Percentiles rank a stretch among this genome's conserved stretches.
These are phyloP conservation scores for Microplitis manilae DNA, from an alignment of 2,888 invertebrate species.

Conservation along the genomic window DNA sequence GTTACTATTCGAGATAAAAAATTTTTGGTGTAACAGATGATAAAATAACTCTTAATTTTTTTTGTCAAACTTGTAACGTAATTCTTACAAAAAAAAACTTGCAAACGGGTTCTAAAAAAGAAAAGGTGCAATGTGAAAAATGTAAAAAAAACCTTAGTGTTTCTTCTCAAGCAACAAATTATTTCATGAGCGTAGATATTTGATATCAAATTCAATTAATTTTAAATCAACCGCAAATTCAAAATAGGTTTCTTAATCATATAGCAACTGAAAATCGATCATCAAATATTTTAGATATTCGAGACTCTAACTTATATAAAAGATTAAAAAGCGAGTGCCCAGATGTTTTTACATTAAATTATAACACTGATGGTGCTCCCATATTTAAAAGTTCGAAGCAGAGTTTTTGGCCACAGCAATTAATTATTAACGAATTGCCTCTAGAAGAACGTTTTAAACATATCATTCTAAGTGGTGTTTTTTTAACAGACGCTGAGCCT, in stretches of 20 bases:
- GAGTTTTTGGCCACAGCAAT: conserved; percentile 20
- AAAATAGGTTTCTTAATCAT: background rate
- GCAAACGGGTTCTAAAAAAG: background rate
- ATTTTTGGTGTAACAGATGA: conserved; percentile 40
- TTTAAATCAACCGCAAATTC: background rate
- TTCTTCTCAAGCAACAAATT: conserved; percentile 24
- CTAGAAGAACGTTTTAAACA: conserved; percentile 32
- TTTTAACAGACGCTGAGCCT: conserved; percentile 27
- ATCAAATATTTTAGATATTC: background rate
- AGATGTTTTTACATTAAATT: conserved; percentile 10
- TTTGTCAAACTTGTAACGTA: conserved; percentile 42
- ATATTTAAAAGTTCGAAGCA: conserved; percentile 24
- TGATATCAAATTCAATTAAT: conserved; percentile 11
- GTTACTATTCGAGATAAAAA: conserved; percentile 39
- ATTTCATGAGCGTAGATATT: conserved; percentile 36
- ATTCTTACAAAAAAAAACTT: conserved; percentile 31
- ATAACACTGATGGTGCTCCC: conserved; percentile 38
- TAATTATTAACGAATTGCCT: conserved; percentile 25
- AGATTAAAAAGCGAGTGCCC: conserved; percentile 8
- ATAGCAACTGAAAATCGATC: background rate
- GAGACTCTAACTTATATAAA: conserved; percentile 9
- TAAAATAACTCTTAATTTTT: conserved; percentile 41
- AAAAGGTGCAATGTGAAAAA: background rate
- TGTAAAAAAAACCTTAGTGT: conserved; percentile 13
- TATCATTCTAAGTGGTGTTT: conserved; percentile 28